Base-by-base conservation (phyloP, 2,113 vertebrate genomes). In the Apeltes quadracus region DNA sequence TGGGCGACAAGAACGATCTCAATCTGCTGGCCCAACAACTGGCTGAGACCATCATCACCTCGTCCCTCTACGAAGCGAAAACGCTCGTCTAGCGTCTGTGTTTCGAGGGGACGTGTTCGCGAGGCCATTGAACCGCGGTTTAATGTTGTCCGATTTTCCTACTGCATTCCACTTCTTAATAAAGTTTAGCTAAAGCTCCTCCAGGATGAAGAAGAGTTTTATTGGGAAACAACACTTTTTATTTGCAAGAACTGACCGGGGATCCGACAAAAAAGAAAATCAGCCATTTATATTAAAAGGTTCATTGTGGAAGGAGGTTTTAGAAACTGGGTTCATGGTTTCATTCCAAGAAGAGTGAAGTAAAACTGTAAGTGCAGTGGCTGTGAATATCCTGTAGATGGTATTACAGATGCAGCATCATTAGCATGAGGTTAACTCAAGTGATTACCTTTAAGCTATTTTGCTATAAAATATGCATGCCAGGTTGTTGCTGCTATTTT, bases 31-130 rank as follows among this genome's bases (percentile, higher is more conserved):
- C 90, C 1, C 75, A 82, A 1, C 71, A 75, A 12, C 61, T 91
- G 67, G 83, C 84, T 12, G 59, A 88, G 25, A 72, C 74, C 48
- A 90, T 92, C 76, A 61, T 93, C 63, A 61, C 54, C 22, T 82
- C 70, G 0, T 88, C 92, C 2, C 23, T 92, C 6, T 77, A 83
- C 22, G 79, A 92, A 69, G 64, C 87, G 20, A 79, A 70, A 50
- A 54, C 29, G 18, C 18, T 29, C 9, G 7, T 58, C 13, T 83
- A 79, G 43, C 18, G 13, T 48, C 38, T 20, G 20, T 2, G 25
- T 48, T 69, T 51, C 13, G 12, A 16, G 9, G 3, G n/a, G 48
- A 56, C 43, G 32, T 50, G 20, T 67, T 65, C 58, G 10, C 57
- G 14, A 76, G 20, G 41, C n/a, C n/a, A n/a, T n/a, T n/a, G n/a